phyloP scores from a whole-genome alignment of 2,888 invertebrate species.

The Trichopoda pennipes region DNA sequence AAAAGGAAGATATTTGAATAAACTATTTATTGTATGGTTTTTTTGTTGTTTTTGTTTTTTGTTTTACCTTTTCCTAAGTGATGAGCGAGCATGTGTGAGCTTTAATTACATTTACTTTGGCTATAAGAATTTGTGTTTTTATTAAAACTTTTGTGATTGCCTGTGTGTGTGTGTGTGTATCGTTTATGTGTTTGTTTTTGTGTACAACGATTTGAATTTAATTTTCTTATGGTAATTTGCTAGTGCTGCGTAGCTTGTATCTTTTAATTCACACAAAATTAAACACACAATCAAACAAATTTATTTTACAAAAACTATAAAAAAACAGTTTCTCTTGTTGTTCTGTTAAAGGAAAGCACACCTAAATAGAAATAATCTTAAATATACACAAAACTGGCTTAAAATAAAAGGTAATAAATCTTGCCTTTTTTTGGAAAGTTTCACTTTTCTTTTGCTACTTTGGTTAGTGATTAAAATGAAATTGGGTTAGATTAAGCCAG shows the following conservation, averaged over 20 bases:
- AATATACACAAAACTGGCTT: background rate
- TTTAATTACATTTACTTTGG: background rate
- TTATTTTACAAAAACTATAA: background rate
- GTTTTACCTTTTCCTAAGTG: background rate
- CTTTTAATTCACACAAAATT: slow-evolving; percentile 59
- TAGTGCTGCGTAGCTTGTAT: slow-evolving; percentile 29
- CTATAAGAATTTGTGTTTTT: background rate
- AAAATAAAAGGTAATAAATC: slow-evolving; percentile 51
- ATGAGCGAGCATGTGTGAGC: slow-evolving; percentile 5
- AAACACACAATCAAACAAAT: slow-evolving; percentile 36
- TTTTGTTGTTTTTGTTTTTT: too few species aligned
- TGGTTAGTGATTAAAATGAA: slow-evolving; percentile 56
- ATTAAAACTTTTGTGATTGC: background rate
- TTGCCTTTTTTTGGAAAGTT: slow-evolving; percentile 21
- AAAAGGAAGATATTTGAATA: slow-evolving; percentile 1
- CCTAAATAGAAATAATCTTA: background rate
- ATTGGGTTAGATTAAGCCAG: slow-evolving; percentile 55
- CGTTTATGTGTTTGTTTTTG: slow-evolving; percentile 5
- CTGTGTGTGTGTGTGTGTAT: background rate
- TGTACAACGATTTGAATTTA: slow-evolving; percentile 30
- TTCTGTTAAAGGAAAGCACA: background rate
- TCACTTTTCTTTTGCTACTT: slow-evolving; percentile 14
- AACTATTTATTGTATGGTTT: slow-evolving; percentile 9
- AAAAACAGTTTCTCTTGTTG: background rate
- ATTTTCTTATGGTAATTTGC: slow-evolving; percentile 48